phyloP scores from a whole-genome alignment of 2,797 vertebrate genomes.

The Arremon brunneinucha region DNA sequence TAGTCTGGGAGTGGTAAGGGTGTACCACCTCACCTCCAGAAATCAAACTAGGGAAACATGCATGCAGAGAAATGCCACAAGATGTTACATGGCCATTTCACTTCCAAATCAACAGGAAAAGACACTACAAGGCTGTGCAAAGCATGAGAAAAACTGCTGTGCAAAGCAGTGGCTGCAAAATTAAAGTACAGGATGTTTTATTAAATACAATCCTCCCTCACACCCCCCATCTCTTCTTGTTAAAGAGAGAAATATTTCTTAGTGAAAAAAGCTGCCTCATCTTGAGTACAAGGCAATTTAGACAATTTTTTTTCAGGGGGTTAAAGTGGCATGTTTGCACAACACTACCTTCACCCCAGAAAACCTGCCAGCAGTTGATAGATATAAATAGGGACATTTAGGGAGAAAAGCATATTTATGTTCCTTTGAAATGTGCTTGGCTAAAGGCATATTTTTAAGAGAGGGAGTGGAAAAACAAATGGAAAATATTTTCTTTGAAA shows the following conservation, averaged over 20 bases:
- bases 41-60: neutral
- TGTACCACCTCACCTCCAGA: neutral
- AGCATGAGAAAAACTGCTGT: neutral
- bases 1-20: neutral
- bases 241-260: neutral
- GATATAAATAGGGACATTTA: constrained; percentile 24
- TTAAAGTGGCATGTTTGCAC: constrained; percentile 24
- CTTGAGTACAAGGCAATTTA: neutral
- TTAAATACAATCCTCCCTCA: neutral
- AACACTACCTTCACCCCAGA: neutral
- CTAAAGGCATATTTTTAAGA: constrained; percentile 54
- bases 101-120: neutral
- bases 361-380: constrained; percentile 21
- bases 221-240: neutral
- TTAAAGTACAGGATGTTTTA: neutral
- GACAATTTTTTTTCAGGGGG: neutral
- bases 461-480: constrained; percentile 60
- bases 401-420: constrained; percentile 20
- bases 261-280: neutral
- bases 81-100: neutral
- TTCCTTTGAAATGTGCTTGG: constrained; percentile 57
- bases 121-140: neutral
- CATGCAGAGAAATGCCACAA: neutral
- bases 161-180: constrained; percentile 6
- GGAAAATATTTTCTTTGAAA: constrained; percentile 60